A percentile compares a stretch with the other conserved stretches of the same genome.
These are phyloP conservation scores for Pseudochromis fuscus DNA, from an alignment of 2,797 vertebrate species.

Conservation along the genomic window DNA sequence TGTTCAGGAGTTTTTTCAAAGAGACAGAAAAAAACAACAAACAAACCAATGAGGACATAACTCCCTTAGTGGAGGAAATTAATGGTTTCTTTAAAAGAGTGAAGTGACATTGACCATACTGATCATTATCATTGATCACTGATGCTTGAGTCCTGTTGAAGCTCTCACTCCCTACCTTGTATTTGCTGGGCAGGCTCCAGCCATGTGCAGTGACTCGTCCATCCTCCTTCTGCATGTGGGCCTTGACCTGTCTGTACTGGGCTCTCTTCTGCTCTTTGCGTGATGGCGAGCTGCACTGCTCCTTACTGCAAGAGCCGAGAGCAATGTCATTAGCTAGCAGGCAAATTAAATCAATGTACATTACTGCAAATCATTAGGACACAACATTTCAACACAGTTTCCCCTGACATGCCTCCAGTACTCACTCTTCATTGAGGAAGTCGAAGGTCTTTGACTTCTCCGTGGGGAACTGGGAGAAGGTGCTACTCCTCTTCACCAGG, in stretches of 20 bases:
- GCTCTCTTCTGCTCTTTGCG: slow-evolving; percentile 96
- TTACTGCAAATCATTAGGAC: too few relatives aligned
- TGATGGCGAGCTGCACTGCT: slow-evolving; percentile 81
- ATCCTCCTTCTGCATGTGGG: slow-evolving; percentile 95
- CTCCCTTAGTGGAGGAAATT: too few relatives aligned
- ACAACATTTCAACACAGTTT: too few relatives aligned
- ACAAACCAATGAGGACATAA: too few relatives aligned
- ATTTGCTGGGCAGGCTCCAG: slow-evolving; percentile 94
- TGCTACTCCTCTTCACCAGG: slow-evolving; percentile 86
- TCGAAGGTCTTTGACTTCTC: slow-evolving; percentile 92
- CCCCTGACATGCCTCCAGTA: not conserved
- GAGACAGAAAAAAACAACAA: too few relatives aligned
- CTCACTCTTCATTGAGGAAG: slow-evolving; percentile 88
- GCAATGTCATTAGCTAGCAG: too few relatives aligned
- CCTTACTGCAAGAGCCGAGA: slow-evolving; percentile 72
- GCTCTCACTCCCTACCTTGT: slow-evolving; percentile 71
- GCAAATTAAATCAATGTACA: too few relatives aligned
- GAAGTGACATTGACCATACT: too few relatives aligned
- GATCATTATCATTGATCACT: too few relatives aligned
- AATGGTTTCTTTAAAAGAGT: too few relatives aligned
- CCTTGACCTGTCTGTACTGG: slow-evolving; percentile 96
- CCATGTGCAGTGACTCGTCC: slow-evolving; percentile 94
- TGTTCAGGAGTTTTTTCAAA: too few relatives aligned
- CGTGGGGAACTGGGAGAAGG: slow-evolving; percentile 96
- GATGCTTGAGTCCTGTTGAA: not conserved